phyloP scores from a whole-genome alignment of 2,113 vertebrate species.

The Hippopotamus amphibius region DNA sequence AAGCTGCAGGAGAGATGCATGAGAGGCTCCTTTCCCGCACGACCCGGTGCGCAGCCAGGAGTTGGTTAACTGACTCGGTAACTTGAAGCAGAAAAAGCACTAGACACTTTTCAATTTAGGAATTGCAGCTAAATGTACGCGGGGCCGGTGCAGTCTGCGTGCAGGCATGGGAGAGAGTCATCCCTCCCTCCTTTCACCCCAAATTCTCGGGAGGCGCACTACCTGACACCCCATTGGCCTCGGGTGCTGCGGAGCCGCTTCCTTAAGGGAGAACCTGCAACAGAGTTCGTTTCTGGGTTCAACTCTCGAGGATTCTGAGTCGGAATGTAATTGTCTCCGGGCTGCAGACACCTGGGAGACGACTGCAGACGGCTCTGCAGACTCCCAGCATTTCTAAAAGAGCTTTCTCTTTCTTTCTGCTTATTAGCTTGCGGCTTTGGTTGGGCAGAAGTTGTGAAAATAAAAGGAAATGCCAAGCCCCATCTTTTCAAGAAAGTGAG shows the following conservation, averaged over 20 bases:
- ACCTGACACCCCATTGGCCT: not conserved
- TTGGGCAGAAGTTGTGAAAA: slow-evolving; percentile 39
- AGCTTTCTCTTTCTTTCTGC: slow-evolving; percentile 28
- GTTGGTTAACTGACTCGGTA: not conserved
- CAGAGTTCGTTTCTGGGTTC: slow-evolving; percentile 52
- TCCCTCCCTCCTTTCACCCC: not conserved
- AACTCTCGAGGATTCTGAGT: not conserved
- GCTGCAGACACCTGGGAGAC: slow-evolving; percentile 49
- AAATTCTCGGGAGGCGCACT: slow-evolving; percentile 10
- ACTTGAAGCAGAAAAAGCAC: slow-evolving; percentile 14
- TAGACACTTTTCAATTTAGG: not conserved
- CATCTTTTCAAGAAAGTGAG: slow-evolving; percentile 48
- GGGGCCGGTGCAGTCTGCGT: not conserved
- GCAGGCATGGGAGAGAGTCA: not conserved
- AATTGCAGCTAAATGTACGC: not conserved
- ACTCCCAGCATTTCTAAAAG: slow-evolving; percentile 1
- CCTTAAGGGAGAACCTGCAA: not conserved
- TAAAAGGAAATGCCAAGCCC: slow-evolving; percentile 44
- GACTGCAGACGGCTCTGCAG: not conserved
- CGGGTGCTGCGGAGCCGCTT: not conserved
- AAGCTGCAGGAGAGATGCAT: not conserved
- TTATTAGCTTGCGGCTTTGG: slow-evolving; percentile 36
- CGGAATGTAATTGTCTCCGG: slow-evolving; percentile 4
- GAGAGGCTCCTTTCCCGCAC: not conserved
- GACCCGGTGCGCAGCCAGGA: not conserved